phyloP scores from a whole-genome alignment of 1,140 invertebrate species.

The Drosophila hydei region DNA sequence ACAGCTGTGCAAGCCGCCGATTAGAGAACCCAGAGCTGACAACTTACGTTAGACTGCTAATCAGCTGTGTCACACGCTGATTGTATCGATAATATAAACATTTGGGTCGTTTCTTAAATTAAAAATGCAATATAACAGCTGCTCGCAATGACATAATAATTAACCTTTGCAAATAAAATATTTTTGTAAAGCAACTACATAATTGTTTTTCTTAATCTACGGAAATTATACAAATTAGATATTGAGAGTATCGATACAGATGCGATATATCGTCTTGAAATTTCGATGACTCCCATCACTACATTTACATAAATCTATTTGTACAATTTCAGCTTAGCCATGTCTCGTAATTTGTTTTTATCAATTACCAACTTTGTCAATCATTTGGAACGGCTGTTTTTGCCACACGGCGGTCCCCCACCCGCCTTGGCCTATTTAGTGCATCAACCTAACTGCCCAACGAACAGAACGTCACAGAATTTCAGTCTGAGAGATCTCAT shows the following conservation, averaged over 20 bases:
- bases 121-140: too few species aligned
- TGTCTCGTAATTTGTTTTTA: constrained; percentile 59
- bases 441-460: constrained; percentile 24
- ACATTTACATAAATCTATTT: constrained; percentile 54
- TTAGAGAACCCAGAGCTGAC: constrained; percentile 8
- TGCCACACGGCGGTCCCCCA: constrained; percentile 36
- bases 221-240: too few species aligned
- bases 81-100: background rate
- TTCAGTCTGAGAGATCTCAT: constrained; percentile 87
- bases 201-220: too few species aligned
- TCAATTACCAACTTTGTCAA: constrained; percentile 57
- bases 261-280: background rate
- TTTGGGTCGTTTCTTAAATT: background rate
- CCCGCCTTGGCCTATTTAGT: constrained; percentile 58
- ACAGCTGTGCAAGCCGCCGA: constrained; percentile 50
- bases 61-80: constrained; percentile 1
- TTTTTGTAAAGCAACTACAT: too few species aligned
- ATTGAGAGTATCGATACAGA: background rate
- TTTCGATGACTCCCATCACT: constrained; percentile 2
- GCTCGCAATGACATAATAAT: too few species aligned
- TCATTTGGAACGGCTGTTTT: constrained; percentile 51
- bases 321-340: constrained; percentile 21
- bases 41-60: constrained; percentile 6
- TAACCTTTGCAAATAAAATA: too few species aligned
- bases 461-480: constrained; percentile 30